Base-by-base conservation (phyloP, 2,797 vertebrate genomes). In the Mus caroli region DNA sequence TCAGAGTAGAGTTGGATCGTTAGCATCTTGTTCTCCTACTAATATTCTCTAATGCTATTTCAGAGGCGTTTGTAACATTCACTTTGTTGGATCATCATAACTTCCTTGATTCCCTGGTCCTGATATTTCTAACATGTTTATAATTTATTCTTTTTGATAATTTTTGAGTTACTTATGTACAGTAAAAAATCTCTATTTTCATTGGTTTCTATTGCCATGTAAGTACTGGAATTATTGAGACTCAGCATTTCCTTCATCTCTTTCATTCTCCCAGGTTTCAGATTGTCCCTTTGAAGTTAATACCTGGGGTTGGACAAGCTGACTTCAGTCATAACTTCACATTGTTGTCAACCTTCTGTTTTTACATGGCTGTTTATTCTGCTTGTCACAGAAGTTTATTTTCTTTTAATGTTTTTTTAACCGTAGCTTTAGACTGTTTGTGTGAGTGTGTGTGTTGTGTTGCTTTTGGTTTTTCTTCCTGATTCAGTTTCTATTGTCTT, bases 71-170 rank as follows among this genome's bases (percentile, higher is more conserved):
- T 73, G 84, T 62, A 60, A 17, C 67, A 26, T 52, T 88, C n/a
- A 73, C 6, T 78, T 9, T 90, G 11, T 92, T 87, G 26, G 71
- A 37, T 87, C 40, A 17, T 58, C 34, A 8, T 86, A 54, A 90
- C 24, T 86, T 85, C 40, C 77, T 62, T 62, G 13, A 6, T 77
- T 88, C n/a, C 84, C 80, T 84, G 40, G 4, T 75, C 40, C 13
- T 92, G 20, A 14, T n/a, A 4, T 82, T 92, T 94, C 3, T 52
- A 19, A 76, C 52, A 46, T 95, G 31, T 80, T 6, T 37, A 75
- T 67, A 43, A 76, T 91, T 76, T 93, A 58, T 73, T 77, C 4
- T 80, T 95, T 93, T 75, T 60, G 40, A 56, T 95, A 3, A 37
- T 76, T 84, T 92, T 80, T 85, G 19, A 58, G 52, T 77, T 31